A percentile compares a stretch with the other conserved stretches of the same genome.
phyloP scores from a whole-genome alignment of 2,888 invertebrate species.

The Apamea crenata region DNA sequence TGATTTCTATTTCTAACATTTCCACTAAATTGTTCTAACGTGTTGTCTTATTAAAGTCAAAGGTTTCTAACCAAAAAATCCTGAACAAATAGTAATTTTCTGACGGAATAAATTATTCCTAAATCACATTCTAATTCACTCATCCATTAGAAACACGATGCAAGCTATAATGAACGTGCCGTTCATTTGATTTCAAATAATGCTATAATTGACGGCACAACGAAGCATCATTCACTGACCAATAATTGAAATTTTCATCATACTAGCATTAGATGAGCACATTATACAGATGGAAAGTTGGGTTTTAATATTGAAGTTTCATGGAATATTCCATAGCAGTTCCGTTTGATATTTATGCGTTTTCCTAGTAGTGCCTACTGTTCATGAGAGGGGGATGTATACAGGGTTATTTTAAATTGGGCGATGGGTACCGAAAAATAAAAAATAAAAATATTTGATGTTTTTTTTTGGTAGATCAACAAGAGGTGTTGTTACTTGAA shows the following conservation, averaged over 20 bases:
- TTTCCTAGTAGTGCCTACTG: too few relatives aligned
- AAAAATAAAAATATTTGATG: too few relatives aligned
- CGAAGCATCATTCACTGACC: constrained; percentile 6
- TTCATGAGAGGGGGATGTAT: neutral
- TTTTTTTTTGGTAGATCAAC: neutral
- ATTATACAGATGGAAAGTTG: constrained; percentile 1
- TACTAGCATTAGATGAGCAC: neutral
- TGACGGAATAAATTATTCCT: neutral
- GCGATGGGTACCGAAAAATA: neutral
- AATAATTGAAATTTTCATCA: constrained; percentile 42
- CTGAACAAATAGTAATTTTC: neutral
- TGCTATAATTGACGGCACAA: constrained; percentile 18
- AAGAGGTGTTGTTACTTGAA: neutral
- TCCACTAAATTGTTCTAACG: too few relatives aligned
- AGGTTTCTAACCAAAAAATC: neutral
- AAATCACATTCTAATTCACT: constrained; percentile 5
- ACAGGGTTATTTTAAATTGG: neutral
- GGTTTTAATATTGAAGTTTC: neutral
- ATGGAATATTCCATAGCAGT: neutral
- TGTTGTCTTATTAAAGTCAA: too few relatives aligned
- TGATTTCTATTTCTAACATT: neutral
- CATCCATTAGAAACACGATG: constrained; percentile 5
- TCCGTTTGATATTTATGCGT: neutral
- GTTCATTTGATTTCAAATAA: constrained; percentile 45
- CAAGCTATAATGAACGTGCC: constrained; percentile 23